Conservation (phyloP, 2,888 invertebrate species). For the Lithophane ornitopus region DNA sequence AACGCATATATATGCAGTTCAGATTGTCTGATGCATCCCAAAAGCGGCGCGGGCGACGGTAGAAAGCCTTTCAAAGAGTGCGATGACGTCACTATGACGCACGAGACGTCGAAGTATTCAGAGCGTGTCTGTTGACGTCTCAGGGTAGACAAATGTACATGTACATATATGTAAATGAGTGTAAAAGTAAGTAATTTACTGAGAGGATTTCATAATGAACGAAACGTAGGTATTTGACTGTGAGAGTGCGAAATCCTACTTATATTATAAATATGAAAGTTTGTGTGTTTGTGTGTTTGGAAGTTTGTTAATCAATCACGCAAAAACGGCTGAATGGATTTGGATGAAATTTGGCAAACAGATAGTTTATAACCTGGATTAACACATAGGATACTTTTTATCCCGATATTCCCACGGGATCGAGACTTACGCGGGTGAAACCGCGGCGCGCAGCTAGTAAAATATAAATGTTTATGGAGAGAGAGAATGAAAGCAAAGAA, state of each 20-base stretch:
- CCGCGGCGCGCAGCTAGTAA: too few relatives aligned
- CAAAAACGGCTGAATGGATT: too few relatives aligned
- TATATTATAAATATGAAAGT: too few relatives aligned
- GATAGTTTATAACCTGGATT: too few relatives aligned
- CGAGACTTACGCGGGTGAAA: too few relatives aligned
- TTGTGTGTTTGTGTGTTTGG: too few relatives aligned
- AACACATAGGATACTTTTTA: too few relatives aligned
- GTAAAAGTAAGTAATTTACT: not conserved
- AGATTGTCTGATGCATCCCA: conserved; percentile 53
- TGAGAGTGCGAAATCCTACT: conserved; percentile 7
- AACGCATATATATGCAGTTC: conserved; percentile 41
- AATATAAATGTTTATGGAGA: not conserved
- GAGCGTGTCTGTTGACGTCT: conserved; percentile 83
- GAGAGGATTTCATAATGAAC: not conserved
- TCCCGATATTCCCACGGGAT: too few relatives aligned
- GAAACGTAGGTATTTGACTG: not conserved
- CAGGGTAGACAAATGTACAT: conserved; percentile 32
- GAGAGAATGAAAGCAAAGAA: too few relatives aligned
- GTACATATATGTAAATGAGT: not conserved
- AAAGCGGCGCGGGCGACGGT: conserved; percentile 51
- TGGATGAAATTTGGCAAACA: too few relatives aligned
- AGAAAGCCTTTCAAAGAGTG: conserved; percentile 60
- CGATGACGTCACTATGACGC: conserved; percentile 83
- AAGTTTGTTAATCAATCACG: too few relatives aligned
- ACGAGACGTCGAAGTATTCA: conserved; percentile 73